Evolutionary conservation across 2,888 invertebrate species (phyloP), one percentile per base, ranked within the genome.

Genomic region (Brenthis hecate): DNA sequence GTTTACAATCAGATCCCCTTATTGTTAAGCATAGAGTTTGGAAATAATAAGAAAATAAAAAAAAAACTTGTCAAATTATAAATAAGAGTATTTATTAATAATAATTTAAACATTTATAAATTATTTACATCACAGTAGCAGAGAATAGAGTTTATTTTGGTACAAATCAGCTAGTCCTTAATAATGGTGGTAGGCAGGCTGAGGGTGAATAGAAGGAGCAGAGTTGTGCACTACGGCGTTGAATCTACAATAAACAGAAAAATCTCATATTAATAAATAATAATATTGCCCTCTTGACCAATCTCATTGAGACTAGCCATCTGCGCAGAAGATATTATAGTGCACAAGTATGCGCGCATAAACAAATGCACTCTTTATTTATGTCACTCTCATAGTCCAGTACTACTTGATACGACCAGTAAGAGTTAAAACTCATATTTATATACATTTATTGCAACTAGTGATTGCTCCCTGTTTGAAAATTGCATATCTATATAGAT

Each of bases 181-280:
- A 61, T 74, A 70, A 62, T 71, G 71, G 47, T 66, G 67, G 68
- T 75, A 74, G 32, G 78, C 77, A 13, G 84, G 81, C 43, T 81
- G 83, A 1, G 85, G 83, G 71, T 89, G 88, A 55, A 86, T 78
- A 36, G 83, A 79, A 16, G 87, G 88, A 32, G 81, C 89, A 4
- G 88, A 82, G 81, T 88, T 90, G 82, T 89, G 89, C 14, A 92
- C 92, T 14, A 91, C 86, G 13, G 92, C 93, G 83, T 92, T 91
- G 85, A 92, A 92, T 72, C 91, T 91, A 84, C 73, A 43, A 43
- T 11, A 84, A 84, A 43, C 55, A 62, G 72, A 48, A 48, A 19
- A n/a, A 36, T 23, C 8, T 1, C 48, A n/a, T 16, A 3, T 54
- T 55, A 63, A 8, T 43, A 43, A 2, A 43, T 43, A 43, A 43